These are phyloP conservation scores for Drosophila melanica DNA, from an alignment of 1,140 invertebrate genomes.

Conservation along the genomic window DNA sequence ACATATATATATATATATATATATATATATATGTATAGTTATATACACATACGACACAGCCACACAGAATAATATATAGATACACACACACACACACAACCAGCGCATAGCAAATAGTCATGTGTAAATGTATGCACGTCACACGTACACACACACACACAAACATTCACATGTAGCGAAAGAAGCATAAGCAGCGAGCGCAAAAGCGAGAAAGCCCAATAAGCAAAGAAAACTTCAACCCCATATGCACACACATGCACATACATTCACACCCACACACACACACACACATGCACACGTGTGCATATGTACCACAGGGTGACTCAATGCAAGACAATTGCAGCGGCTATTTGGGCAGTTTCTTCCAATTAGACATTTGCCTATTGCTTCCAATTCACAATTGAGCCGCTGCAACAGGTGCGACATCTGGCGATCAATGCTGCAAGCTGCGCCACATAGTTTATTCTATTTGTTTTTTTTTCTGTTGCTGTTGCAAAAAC, in stretches of 20 bases:
- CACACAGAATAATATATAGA: conserved; percentile 54
- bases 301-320: conserved; percentile 37
- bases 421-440: conserved; percentile 30
- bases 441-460: conserved; percentile 3
- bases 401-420: conserved; percentile 38
- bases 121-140: conserved; percentile 55
- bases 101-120: conserved; percentile 44
- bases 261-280: background rate
- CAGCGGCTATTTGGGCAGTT: conserved; percentile 2
- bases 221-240: conserved; percentile 38
- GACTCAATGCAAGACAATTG: conserved; percentile 35
- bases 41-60: conserved; percentile 40
- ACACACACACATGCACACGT: background rate
- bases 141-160: conserved; percentile 22
- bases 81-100: conserved; percentile 51
- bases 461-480: too few relatives aligned
- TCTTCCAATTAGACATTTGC: conserved; percentile 28
- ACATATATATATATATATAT: conserved; percentile 59
- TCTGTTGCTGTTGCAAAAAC: background rate
- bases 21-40: conserved; percentile 53
- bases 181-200: background rate
- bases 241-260: conserved; percentile 30
- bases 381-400: background rate
- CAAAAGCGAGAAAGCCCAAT: conserved; percentile 22
- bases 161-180: conserved; percentile 6